These are phyloP conservation scores for Aporrectodea caliginosa DNA, from an alignment of 1,140 invertebrate species.

Conservation along the genomic window DNA sequence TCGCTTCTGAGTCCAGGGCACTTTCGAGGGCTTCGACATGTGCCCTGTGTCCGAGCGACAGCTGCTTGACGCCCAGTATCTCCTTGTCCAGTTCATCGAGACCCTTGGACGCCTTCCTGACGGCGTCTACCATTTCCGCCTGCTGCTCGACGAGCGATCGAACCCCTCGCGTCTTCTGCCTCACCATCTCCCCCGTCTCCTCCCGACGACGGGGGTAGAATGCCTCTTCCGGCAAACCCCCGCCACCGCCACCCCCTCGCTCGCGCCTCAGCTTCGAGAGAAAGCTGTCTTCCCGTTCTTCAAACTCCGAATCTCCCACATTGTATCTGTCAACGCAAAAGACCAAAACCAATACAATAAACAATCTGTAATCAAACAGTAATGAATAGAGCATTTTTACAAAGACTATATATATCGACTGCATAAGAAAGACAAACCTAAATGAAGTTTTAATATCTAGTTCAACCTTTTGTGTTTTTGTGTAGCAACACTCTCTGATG, in stretches of 20 bases:
- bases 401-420: too few relatives aligned
- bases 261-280: constrained; percentile 10
- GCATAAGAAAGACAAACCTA: too few relatives aligned
- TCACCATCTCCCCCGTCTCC: constrained; percentile 9
- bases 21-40: constrained; percentile 13
- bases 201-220: background rate
- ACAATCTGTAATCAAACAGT: too few relatives aligned
- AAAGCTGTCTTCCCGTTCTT: background rate
- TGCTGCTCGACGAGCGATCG: constrained; percentile 17
- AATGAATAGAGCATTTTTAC: too few relatives aligned
- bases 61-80: constrained; percentile 9
- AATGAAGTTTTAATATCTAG: too few relatives aligned
- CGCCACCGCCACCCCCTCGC: too few relatives aligned
- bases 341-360: background rate
- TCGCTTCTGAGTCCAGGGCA: constrained; percentile 12
- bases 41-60: constrained; percentile 1
- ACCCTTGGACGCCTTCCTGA: constrained; percentile 11
- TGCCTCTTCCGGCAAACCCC: background rate
- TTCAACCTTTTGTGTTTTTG: too few relatives aligned
- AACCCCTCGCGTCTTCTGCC: constrained; percentile 8
- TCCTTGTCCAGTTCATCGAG: constrained; percentile 19
- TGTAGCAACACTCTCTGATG: too few relatives aligned
- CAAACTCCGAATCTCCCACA: background rate
- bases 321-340: background rate
- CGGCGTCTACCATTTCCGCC: constrained; percentile 12